Conservation (phyloP, 1,140 invertebrate species). For the Bombyx mori region ASM3026992v2 NC_085123.1:3798001-3798500, state of each 20-base stretch:
- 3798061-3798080: slow-evolving; percentile 68
- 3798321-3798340: too few species aligned
- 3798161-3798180: slow-evolving; percentile 37
- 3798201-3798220: slow-evolving; percentile 48
- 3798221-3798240: slow-evolving; percentile 68
- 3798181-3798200: slow-evolving; percentile 61
- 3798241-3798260: slow-evolving; percentile 52
- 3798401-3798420: slow-evolving; percentile 15
- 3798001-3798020: slow-evolving; percentile 57
- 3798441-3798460: too few species aligned
- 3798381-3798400: slow-evolving; percentile 4
- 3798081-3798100: slow-evolving; percentile 63
- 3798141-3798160: slow-evolving; percentile 68
- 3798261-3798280: slow-evolving; percentile 69
- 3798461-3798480: slow-evolving; percentile 21
- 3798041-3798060: slow-evolving; percentile 44
- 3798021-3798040: slow-evolving; percentile 43
- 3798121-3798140: slow-evolving; percentile 57
- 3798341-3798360: too few species aligned
- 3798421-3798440: background rate
- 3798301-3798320: too few species aligned
- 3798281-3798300: slow-evolving; percentile 20
- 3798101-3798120: slow-evolving; percentile 63
- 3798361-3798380: too few species aligned
- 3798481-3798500: slow-evolving; percentile 17